Evolutionary conservation across 2,888 invertebrate species (phyloP), one percentile per base, ranked within the genome.

Genomic region (Melieria crassipennis): DNA sequence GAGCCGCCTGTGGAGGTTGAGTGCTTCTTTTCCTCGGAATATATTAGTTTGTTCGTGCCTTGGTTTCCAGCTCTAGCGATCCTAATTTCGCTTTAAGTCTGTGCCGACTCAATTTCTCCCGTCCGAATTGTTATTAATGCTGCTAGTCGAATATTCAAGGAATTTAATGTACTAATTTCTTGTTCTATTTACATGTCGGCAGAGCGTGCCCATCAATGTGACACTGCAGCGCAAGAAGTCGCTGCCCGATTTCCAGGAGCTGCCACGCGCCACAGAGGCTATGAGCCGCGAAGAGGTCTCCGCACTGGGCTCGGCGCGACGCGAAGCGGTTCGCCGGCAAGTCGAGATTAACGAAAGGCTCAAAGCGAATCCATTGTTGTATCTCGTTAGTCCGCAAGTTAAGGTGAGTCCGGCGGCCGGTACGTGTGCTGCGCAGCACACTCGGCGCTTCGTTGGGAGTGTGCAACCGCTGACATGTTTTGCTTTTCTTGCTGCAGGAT

Each of bases 281-380:
- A 95, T 98, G 93, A 93, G 97, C 68, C 91, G 98, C 71, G 97
- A 98, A 87, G 98, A 99, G 88, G 97, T 97, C 65, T 96, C 97
- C 77, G 92, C 93, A 76, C 90, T 99, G 83, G 97, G 97, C 82
- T 96, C 96, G 76, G 95, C 96, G 79, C 91, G 98, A 77, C 91
- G 99, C 79, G 98, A 98, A 88, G 98, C 98, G 87, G 91, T 98
- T 79, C 92, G 98, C 83, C 91, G 95, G 80, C 94, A 95, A 89
- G 91, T 93, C 83, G 96, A 97, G 87, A 95, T 96, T 88, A 91
- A 93, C 78, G 97, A 98, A 88, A 92, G 95, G 87, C 92, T 97
- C 80, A 91, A 95, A 87, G 96, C 96, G 85, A 98, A 98, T 89
- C 98, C 98, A 82, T 90, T 98, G 83, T 92, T 98, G 82, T 97